These are phyloP conservation scores for Dichetophora obliterata DNA, from an alignment of 2,888 invertebrate species.

Conservation along the genomic window DNA sequence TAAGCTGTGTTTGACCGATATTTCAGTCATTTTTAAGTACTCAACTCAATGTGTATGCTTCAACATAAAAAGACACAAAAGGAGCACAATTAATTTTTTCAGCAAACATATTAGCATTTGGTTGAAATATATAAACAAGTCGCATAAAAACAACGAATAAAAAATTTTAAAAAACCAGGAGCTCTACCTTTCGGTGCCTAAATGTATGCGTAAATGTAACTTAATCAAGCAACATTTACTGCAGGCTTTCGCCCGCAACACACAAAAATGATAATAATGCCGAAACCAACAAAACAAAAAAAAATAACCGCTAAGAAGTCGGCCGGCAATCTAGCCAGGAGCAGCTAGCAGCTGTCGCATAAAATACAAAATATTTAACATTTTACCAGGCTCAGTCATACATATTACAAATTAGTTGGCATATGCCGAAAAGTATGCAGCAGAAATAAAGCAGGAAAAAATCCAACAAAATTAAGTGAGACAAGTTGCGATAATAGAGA, in stretches of 20 bases:
- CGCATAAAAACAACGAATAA: background rate
- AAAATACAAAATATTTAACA: slow-evolving; percentile 24
- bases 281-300: background rate
- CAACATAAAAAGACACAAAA: background rate
- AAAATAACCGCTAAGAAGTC: background rate
- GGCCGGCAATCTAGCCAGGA: background rate
- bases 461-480: slow-evolving; percentile 14
- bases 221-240: slow-evolving; percentile 25
- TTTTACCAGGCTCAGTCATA: background rate
- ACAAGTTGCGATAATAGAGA: slow-evolving; percentile 32
- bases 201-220: slow-evolving; percentile 22
- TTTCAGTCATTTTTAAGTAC: background rate
- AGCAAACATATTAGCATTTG: slow-evolving; percentile 23
- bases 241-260: slow-evolving; percentile 1
- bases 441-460: background rate
- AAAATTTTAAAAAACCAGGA: background rate
- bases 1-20: background rate
- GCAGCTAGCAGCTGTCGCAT: slow-evolving; percentile 20
- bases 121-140: background rate
- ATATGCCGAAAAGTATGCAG: slow-evolving; percentile 30
- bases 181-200: background rate
- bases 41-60: background rate
- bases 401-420: slow-evolving; percentile 25
- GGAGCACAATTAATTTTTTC: background rate
- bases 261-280: slow-evolving; percentile 21